Base-by-base conservation (phyloP, 2,888 invertebrate genomes). In the Dimorphilus gyrociliatus region DNA sequence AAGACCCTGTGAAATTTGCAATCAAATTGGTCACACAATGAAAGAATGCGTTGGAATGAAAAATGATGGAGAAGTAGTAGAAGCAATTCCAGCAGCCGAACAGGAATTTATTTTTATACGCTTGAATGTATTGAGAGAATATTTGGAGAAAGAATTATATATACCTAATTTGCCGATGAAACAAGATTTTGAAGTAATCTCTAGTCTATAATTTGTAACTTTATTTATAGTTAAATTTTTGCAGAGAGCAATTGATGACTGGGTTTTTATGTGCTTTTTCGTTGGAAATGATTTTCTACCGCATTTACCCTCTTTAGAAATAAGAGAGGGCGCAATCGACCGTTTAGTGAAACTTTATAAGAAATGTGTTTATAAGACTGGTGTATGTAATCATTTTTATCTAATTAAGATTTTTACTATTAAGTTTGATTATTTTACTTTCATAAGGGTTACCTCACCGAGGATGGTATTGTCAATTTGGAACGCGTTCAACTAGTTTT, bases 241-340 rank as follows among this genome's bases (percentile, higher is more conserved):
- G n/a, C 48, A 65, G 59, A 51, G 94, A 33, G 86, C 78, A 0
- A 61, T 99, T 12, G 97, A 97, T 55, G 97, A 99, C 65, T 99
- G 94, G 94, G 94, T 73, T 12, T 71, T 73, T 47, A 90, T 97
- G 86, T 97, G 97, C 58, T 97, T 99, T 68, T 97, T 97, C 64
- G 92, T 94, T 30, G 97, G 97, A 27, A 97, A 97, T 56, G 97
- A 97, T 66, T 97, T 97, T 59, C 63, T 97, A 47, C 97, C 97
- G 0, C 97, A 99, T 69, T 69, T 97, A 42, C 97, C 97, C 3
- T 90, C 90, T 29, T 66, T 97, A 45, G 94, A 97, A 70, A 97
- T 99, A 52, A 71, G 90, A 27, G 92, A 94, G 67, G 81, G 81
- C 0, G 92, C 97, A 0, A 90, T 97, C 27, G 94, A 97, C 63